A percentile compares a stretch with the other conserved stretches of the same genome.
Conservation (phyloP, 2,797 vertebrate genomes). For the Artibeus lituratus region DNA sequence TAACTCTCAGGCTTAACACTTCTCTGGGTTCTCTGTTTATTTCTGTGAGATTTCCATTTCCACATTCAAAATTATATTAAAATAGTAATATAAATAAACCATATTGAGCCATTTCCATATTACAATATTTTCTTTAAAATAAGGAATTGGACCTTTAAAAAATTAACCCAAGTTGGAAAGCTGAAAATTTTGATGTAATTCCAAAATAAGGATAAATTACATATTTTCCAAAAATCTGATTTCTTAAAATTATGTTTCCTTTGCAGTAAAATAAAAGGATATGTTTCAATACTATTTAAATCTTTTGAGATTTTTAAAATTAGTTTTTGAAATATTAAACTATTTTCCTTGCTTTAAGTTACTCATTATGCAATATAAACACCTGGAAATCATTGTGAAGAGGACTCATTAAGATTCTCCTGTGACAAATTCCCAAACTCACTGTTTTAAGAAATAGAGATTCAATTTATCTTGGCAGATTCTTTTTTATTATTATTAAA, state of each 20-base stretch:
- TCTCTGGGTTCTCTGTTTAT: background rate
- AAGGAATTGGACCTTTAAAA: background rate
- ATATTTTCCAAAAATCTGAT: background rate
- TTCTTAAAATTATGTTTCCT: background rate
- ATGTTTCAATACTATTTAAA: conserved; percentile 24
- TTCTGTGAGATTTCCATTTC: background rate
- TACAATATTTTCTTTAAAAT: background rate
- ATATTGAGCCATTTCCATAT: background rate
- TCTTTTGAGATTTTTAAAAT: conserved; percentile 9
- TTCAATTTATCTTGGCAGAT: background rate
- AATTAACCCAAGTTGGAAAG: background rate
- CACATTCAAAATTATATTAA: background rate
- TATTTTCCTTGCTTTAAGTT: conserved; percentile 31
- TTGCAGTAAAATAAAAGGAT: background rate
- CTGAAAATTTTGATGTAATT: background rate
- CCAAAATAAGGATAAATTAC: background rate
- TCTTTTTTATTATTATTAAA: conserved; percentile 40
- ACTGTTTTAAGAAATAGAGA: conserved; percentile 4
- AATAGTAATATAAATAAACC: background rate
- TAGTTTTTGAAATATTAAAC: conserved; percentile 29
- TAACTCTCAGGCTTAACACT: background rate
- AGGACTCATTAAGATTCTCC: conserved; percentile 17
- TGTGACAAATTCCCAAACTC: conserved; percentile 28
- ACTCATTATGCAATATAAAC: background rate
- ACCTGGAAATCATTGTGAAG: conserved; percentile 48